Conservation (phyloP, 2,888 invertebrate species). For the Uropetala carovei region DNA sequence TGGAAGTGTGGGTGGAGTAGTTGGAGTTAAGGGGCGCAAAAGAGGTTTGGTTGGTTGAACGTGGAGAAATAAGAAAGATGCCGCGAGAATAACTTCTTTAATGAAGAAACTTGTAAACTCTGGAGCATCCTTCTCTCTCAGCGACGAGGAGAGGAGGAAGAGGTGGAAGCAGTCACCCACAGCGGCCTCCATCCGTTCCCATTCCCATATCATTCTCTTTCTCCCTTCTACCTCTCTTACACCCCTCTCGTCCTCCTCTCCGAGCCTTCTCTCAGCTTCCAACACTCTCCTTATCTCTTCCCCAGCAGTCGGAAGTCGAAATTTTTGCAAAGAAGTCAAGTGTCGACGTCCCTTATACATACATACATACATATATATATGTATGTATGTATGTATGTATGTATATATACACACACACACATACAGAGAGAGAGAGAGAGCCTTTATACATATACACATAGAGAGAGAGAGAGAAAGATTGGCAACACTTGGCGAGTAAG, state of each 20-base stretch:
- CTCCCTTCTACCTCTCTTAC: background rate
- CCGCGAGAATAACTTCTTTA: constrained; percentile 59
- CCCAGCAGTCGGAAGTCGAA: background rate
- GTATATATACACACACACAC: too few species aligned
- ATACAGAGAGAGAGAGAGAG: background rate
- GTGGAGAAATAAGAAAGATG: constrained; percentile 40
- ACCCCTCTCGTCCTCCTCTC: background rate
- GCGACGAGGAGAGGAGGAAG: too few species aligned
- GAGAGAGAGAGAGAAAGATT: background rate
- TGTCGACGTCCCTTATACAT: background rate
- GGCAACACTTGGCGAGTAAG: background rate
- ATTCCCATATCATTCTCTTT: background rate
- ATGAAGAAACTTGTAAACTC: constrained; percentile 59
- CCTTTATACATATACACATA: too few species aligned
- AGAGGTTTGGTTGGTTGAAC: background rate
- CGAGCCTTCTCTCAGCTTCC: background rate
- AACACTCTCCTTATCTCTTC: background rate
- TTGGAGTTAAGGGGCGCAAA: background rate
- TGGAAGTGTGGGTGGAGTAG: background rate
- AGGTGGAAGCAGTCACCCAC: too few species aligned
- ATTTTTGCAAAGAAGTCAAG: background rate
- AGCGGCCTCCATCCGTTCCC: too few species aligned
- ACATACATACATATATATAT: background rate
- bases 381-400: too few species aligned
- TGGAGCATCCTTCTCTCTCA: background rate